Base-by-base conservation (phyloP, 2,888 invertebrate species). In the Lasioglossum oenotherae region DNA sequence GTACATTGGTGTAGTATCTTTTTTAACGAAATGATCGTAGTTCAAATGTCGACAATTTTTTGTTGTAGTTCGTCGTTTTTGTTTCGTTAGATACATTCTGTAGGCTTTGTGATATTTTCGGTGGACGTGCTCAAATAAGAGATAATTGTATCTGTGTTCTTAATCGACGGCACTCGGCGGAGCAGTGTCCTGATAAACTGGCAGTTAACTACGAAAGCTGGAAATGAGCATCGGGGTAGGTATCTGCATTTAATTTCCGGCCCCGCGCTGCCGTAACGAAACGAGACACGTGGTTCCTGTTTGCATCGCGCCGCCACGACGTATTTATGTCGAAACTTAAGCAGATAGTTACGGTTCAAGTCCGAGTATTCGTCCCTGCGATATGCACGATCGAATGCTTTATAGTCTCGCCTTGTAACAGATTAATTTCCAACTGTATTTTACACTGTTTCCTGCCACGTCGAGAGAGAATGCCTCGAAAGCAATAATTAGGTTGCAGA, bases 261-360 rank as follows among this genome's bases (percentile, higher is more conserved):
- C 41, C 75, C 67, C 19, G 41, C 23, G 23, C 44, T 19, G 71
- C 49, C 85, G 57, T 57, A 78, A 78, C 80, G 78, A 80, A 85
- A 84, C 86, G 60, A 67, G 78, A 80, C 77, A 74, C 73, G 67
- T 49, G 38, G 27, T 82, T 53, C 75, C 78, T 77, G 78, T 77
- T 81, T 38, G 75, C 49, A 41, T 77, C 74, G 81, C 78, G 78
- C 72, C 72, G 35, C 60, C 64, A 49, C 73, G 76, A 79, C 78
- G 73, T 90, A 85, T 90, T 89, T 90, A 90, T 89, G 89, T 84
- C 74, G 79, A 81, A 90, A 90, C 85, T 90, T 85, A 76, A 82
- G 80, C 81, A 64, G 74, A 82, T 81, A 44, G 76, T 79, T 74
- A 72, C 72, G 41, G 64, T 60, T 82, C 74, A 57, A 69, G 44